Conservation (phyloP, 2,888 invertebrate genomes). For the Pheosia gnoma region DNA sequence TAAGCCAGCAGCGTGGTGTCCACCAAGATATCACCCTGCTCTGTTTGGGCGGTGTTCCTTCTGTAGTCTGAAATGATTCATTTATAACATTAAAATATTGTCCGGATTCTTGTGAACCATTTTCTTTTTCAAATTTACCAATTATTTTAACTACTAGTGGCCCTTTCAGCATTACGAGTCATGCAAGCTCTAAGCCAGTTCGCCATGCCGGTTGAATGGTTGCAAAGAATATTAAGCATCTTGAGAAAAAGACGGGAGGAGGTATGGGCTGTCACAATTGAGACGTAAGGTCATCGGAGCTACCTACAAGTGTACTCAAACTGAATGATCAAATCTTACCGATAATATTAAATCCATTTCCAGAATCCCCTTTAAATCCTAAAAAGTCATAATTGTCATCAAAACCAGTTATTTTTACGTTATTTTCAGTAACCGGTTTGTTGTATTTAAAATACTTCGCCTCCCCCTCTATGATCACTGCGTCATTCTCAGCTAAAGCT, state of each 20-base stretch:
- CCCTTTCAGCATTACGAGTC: no score
- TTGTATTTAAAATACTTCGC: slow-evolving; percentile 30
- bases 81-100: no score
- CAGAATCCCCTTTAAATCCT: neutral
- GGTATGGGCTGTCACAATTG: no score
- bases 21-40: slow-evolving; percentile 18
- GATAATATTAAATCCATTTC: neutral
- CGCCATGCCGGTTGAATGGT: no score
- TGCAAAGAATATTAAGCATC: no score
- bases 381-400: neutral
- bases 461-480: slow-evolving; percentile 31
- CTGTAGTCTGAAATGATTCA: slow-evolving; percentile 3
- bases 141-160: no score
- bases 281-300: no score
- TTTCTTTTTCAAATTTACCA: no score
- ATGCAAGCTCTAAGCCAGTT: no score
- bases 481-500: slow-evolving; percentile 22
- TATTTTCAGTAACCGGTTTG: slow-evolving; percentile 11
- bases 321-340: neutral
- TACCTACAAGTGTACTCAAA: no score
- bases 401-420: neutral
- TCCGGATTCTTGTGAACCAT: no score
- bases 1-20: slow-evolving; percentile 48
- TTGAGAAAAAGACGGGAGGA: no score
- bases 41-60: neutral